Base-by-base conservation (phyloP, 2,797 vertebrate genomes). In the Sitta carolinensis region DNA sequence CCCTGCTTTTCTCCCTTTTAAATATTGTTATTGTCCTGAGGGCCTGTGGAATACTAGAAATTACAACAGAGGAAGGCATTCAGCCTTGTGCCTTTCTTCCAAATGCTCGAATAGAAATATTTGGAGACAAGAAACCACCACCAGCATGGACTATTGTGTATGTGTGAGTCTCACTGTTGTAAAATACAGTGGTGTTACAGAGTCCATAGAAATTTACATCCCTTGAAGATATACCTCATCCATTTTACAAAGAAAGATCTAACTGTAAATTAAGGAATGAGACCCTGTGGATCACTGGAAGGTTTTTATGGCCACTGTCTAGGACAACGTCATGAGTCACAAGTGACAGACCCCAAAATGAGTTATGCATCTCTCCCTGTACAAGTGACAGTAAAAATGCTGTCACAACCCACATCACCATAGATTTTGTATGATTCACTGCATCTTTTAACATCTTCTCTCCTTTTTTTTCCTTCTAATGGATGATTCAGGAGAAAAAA, bases 301-400 rank as follows among this genome's bases (percentile, higher is more conserved):
- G 90, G 79, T 30, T 97, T 97, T 95, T 94, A 78, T 92, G 7
- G 25, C 86, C 84, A 30, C 84, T 70, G 84, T 79, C 85, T 87
- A 58, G 95, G 81, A 91, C 89, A 84, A 7, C 29, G 26, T 61
- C 32, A 10, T 52, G 76, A 88, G 77, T 93, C 75, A 87, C 76
- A 80, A 54, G 66, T 92, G 88, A 91, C 93, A 92, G 93, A 63
- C 82, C 50, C 73, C 55, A 68, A 67, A 85, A 59, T 78, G 61
- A 95, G 29, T 90, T 94, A 87, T 50, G 38, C 13, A 50, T 81
- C 59, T 93, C 17, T 87, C 80, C 54, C 58, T 62, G 18, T 59
- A 66, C n/a, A 59, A 87, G 78, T 67, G 75, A 50, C 67, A 89
- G 43, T 48, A 82, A 91, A 87, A 96, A 73, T 74, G 47, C 48